A percentile compares a stretch with the other conserved stretches of the same genome.
phyloP scores from a whole-genome alignment of 2,113 vertebrate species.

The Prionailurus bengalensis region DNA sequence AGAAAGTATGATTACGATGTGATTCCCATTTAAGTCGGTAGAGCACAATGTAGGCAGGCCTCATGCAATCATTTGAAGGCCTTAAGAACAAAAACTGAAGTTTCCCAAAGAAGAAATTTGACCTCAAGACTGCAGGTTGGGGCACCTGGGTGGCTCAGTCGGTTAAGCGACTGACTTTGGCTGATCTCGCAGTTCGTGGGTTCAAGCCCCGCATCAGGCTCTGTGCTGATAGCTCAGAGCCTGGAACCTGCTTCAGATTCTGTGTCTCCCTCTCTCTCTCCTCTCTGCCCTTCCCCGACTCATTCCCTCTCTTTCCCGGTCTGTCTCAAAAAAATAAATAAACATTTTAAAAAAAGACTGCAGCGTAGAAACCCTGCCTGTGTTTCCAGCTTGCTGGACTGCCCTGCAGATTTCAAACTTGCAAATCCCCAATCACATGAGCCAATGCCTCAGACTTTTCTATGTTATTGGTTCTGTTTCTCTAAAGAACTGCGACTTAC shows the following conservation, averaged over 20 bases:
- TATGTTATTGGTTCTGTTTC: not conserved
- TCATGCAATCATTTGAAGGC: not conserved
- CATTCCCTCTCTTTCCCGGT: no score
- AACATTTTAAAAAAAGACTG: not conserved
- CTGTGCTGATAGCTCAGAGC: no score
- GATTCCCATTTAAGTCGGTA: not conserved
- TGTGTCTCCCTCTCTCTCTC: no score
- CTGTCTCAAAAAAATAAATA: no score
- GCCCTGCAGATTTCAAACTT: not conserved
- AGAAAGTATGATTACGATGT: not conserved
- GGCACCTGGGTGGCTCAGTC: no score
- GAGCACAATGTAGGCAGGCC: not conserved
- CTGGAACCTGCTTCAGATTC: no score
- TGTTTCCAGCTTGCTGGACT: not conserved
- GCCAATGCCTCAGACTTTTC: not conserved
- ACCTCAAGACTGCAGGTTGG: not conserved
- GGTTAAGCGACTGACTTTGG: no score
- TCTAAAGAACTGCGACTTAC: not conserved
- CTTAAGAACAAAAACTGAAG: not conserved
- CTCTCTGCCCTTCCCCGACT: no score
- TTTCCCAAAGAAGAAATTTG: not conserved
- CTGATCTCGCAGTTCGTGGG: no score
- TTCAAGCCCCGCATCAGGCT: no score
- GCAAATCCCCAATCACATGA: not conserved
- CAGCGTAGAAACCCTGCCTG: not conserved